phyloP scores from a whole-genome alignment of 2,888 invertebrate species.

The Xestoiulus laeticollis region DNA sequence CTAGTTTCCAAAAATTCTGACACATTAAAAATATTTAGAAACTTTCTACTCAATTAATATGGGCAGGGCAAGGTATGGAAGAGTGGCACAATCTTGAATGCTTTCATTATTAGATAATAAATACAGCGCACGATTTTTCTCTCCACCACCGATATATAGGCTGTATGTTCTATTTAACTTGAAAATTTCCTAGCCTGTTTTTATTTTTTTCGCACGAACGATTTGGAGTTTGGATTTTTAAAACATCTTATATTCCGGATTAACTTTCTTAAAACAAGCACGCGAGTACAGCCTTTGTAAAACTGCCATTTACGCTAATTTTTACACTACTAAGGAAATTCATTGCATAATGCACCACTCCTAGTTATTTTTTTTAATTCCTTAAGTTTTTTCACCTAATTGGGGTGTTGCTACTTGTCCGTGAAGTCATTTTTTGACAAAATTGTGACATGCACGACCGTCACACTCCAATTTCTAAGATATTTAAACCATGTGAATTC shows the following conservation, averaged over 20 bases:
- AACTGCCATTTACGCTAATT: background rate
- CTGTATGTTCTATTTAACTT: conserved; percentile 39
- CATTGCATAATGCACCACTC: background rate
- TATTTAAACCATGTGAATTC: background rate
- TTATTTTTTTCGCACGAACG: background rate
- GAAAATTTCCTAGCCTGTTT: background rate
- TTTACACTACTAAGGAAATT: background rate
- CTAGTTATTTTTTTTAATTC: background rate
- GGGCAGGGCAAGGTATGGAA: conserved; percentile 4
- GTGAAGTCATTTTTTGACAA: conserved; percentile 18
- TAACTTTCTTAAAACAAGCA: background rate
- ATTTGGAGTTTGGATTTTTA: background rate
- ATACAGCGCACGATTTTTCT: background rate
- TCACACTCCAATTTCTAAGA: conserved; percentile 34
- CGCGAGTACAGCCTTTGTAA: background rate
- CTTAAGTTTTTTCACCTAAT: background rate
- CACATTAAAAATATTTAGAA: background rate
- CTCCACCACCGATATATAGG: background rate
- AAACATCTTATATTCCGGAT: background rate
- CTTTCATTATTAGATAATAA: conserved; percentile 29
- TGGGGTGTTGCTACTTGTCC: conserved; percentile 19
- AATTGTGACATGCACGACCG: conserved; percentile 34
- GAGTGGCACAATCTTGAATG: background rate
- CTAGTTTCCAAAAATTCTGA: background rate
- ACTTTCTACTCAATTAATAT: conserved; percentile 19